A percentile compares a stretch with the other conserved stretches of the same genome.
Evolutionary conservation across 2,113 vertebrate species (phyloP).

Genomic region (Anthoscopus minutus): DNA sequence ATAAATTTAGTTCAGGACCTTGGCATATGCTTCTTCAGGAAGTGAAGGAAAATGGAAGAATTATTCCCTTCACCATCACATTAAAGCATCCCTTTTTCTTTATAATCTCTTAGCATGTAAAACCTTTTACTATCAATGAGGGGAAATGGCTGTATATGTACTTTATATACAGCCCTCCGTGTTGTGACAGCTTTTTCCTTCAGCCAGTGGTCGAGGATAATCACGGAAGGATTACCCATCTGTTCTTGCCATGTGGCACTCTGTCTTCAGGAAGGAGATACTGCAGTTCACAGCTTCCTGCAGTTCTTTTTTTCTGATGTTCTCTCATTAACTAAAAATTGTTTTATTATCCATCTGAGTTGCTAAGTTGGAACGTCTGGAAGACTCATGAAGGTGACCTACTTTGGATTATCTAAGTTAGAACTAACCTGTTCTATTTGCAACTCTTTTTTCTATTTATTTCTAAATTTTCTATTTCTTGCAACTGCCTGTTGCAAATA

Average conservation of each 20-base stretch:
- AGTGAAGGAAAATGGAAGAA: slow-evolving; percentile 8
- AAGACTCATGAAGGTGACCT: slow-evolving; percentile 15
- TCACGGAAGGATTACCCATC: slow-evolving; percentile 54
- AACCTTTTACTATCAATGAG: not conserved
- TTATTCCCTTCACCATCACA: not conserved
- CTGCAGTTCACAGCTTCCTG: slow-evolving; percentile 32
- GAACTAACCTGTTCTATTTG: no score
- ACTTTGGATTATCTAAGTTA: not conserved
- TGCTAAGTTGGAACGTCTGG: slow-evolving; percentile 4
- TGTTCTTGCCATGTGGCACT: slow-evolving; percentile 60
- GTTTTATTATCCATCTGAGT: slow-evolving; percentile 16
- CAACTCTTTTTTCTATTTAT: no score
- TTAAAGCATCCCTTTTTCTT: not conserved
- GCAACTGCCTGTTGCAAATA: not conserved
- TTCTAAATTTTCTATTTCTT: no score
- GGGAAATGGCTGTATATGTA: not conserved
- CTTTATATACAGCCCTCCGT: not conserved
- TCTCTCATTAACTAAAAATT: slow-evolving; percentile 51
- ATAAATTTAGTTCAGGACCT: not conserved
- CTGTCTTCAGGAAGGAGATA: slow-evolving; percentile 16
- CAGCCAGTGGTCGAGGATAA: slow-evolving; percentile 52
- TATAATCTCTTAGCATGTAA: not conserved
- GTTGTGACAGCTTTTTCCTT: slow-evolving; percentile 32
- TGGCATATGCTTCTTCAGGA: not conserved
- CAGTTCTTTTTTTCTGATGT: slow-evolving; percentile 8